Base-by-base conservation (phyloP, 2,888 invertebrate genomes). In the Homarus gammarus region DNA sequence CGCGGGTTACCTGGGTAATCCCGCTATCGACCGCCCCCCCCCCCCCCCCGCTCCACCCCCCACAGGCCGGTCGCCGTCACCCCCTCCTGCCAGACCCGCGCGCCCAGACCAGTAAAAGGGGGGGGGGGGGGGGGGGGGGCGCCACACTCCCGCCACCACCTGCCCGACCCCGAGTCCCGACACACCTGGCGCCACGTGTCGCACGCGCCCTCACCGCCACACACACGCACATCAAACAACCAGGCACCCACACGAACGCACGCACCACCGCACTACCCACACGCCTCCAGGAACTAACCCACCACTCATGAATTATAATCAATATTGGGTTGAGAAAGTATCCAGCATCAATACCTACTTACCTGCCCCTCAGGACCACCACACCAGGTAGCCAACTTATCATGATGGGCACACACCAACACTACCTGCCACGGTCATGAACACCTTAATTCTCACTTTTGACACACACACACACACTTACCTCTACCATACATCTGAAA, bases 161-260 rank as follows among this genome's bases (percentile, higher is more conserved):
- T 83, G 78, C 64, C 51, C 68, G 38, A 44, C 70, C 78, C 44
- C 85, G 72, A 56, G 79, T 49, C 81, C 64, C 86, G 68, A 64
- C 86, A 70, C 73, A 82, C 86, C 90, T 84, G 84, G 88, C 91
- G 84, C 79, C 91, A 84, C 84, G 88, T 82, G 88, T 85, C 89
- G 88, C 84, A 79, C 88, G 88, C 81, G 85, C 85, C 64, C 75
- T 72, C 75, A 82, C 70, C 61, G 77, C 68, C 79, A 73, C 78
- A 56, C 86, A 82, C 84, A 61, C 87, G 51, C 51, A 86, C 75
- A 64, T 84, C 78, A 33, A 33, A 61, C 36, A 61, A 64, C 38
- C 86, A 51, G 77, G 56, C 85, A 70, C 84, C n/a, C 79, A 51
- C 73, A 38, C 33, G 31, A 6, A 12, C 51, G 73, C 79, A 78